Base-by-base conservation (phyloP, 1,140 invertebrate species). In the Drosophila bocqueti region DNA sequence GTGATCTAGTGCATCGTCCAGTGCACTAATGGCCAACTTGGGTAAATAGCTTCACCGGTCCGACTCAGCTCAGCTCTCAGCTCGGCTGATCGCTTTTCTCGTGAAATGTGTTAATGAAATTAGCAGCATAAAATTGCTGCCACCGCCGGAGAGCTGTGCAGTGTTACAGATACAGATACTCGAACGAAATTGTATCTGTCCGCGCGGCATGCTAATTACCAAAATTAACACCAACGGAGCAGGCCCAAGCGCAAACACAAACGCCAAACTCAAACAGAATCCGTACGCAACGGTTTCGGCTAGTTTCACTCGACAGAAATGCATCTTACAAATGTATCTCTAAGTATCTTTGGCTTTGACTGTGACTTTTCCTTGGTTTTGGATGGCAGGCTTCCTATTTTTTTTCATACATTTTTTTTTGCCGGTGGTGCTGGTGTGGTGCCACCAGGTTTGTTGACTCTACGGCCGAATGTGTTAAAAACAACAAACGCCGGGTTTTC, bases 41-140 rank as follows among this genome's bases (percentile, higher is more conserved):
- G 61, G 83, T 72, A 85, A 85, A 83, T 72, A 80, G 57, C 83
- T 81, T 58, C 11, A 29, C 54, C 16, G 66, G 63, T 45, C 8
- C 13, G 10, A 4, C 52, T 38, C 8, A 40, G 8, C 50, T 55
- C 7, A 38, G 15, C 52, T 55, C 52, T 55, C 34, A 24, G 52
- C 52, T 55, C 9, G 50, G 57, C 75, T 68, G 76, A 60, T 69
- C 76, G 75, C 49, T 61, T 68, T 77, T 76, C 64, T 77, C 75
- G 76, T 74, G 72, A 76, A 79, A 87, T 84, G 91, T 92, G 91
- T 92, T 92, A 92, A 92, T 92, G 91, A 92, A 92, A 92, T 92
- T 92, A 92, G 91, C 91, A 92, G 82, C 91, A 91, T 91, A 91
- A 85, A 83, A 91, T 87, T 76, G 78, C 64, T 81, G 64, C 67